Evolutionary conservation across 2,888 invertebrate species (phyloP), one percentile per base, ranked within the genome.

Genomic region (Palloptera scutellata): DNA sequence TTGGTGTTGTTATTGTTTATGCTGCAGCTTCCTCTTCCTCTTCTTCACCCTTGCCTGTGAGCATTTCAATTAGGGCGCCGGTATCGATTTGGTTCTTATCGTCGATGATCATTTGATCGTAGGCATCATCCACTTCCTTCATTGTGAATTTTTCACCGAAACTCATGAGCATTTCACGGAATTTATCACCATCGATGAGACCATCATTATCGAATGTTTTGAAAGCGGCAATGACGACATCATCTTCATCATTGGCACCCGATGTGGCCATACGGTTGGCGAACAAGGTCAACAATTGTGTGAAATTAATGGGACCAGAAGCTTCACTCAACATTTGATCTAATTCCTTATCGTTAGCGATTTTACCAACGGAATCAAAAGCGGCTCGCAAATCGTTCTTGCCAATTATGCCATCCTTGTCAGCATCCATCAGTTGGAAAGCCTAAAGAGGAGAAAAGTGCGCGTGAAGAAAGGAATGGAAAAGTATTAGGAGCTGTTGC

Each of bases 401-500:
- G 86, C 93, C 90, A 86, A 92, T 90, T 87, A 94, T 90, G 78
- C 94, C 94, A 85, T 96, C 96, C 87, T 96, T 96, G 89, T 96
- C 95, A 86, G 92, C 91, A 89, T 96, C 96, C 93, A 96, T 96
- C 81, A 96, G 91, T 87, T 92, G 92, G 92, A 96, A 96, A 83
- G 94, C 96, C 92, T 95, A 57, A 40, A 64, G 51, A 40, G 58
- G 61, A 41, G 20, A 8, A 17, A 42, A 59, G 43, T n/a, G n/a
- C n/a, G n/a, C n/a, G n/a, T n/a, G n/a, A 53, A 9, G 12, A 61
- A 66, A 20, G 15, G n/a, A 45, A 54, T 5, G 40, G 10, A 60
- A 20, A 55, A 20, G n/a, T 30, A 4, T 55, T 4, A 30, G 11
- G 30, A n/a, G 2, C 30, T 13, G 20, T 12, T 30, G 30, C 3